Percentiles rank a stretch among this genome's conserved stretches.
phyloP scores from a whole-genome alignment of 2,113 vertebrate genomes.

The Microcebus griseorufus region DNA sequence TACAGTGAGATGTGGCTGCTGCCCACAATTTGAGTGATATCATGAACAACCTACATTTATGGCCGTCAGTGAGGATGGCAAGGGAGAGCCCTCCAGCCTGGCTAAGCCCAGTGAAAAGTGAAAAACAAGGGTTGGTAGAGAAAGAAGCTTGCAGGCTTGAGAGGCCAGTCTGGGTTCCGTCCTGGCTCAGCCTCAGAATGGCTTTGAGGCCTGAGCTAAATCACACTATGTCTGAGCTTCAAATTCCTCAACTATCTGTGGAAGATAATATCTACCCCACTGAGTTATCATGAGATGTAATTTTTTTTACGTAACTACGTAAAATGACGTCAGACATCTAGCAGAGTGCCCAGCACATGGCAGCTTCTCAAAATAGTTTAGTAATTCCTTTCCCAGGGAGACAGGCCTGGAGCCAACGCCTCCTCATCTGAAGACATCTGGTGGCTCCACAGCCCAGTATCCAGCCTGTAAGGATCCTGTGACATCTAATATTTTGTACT shows the following conservation, averaged over 20 bases:
- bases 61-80: rapidly evolving
- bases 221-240: neutral
- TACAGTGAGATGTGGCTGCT: neutral
- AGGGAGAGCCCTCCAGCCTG: neutral
- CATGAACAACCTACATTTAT: neutral
- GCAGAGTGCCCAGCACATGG: neutral
- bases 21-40: neutral
- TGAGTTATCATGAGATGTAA: neutral
- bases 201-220: neutral
- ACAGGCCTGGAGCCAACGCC: neutral
- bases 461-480: neutral
- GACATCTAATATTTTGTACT: neutral
- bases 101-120: neutral
- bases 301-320: neutral
- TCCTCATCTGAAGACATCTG: neutral
- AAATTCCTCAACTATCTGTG: neutral
- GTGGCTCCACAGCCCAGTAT: neutral
- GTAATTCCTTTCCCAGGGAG: neutral
- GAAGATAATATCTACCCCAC: neutral
- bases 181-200: neutral
- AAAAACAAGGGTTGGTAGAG: no score
- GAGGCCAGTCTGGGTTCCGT: neutral
- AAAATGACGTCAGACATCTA: neutral
- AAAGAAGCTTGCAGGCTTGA: neutral
- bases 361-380: neutral